A percentile compares a stretch with the other conserved stretches of the same genome.
phyloP scores from a whole-genome alignment of 2,113 vertebrate species.

The Engraulis encrasicolus region DNA sequence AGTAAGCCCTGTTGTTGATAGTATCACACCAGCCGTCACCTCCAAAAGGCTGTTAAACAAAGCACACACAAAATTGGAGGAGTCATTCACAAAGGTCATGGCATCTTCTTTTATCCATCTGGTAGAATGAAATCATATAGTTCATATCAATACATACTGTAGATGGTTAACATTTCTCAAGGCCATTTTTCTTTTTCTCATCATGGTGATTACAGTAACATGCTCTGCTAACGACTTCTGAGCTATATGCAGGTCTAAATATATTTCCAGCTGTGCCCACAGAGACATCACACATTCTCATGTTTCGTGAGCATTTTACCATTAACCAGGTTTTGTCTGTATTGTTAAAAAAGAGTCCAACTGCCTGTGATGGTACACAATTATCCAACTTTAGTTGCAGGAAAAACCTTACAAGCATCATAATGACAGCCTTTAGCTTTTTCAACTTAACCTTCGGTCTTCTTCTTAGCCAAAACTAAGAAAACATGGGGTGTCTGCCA shows the following conservation, averaged over 20 bases:
- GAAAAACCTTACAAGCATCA: slow-evolving; percentile 47
- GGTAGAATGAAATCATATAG: neutral
- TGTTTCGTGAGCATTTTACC: neutral
- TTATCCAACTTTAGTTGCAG: slow-evolving; percentile 58
- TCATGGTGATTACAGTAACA: neutral
- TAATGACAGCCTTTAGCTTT: slow-evolving; percentile 59
- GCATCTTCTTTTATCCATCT: neutral
- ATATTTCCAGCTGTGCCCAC: neutral
- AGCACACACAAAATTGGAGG: neutral
- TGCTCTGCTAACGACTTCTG: neutral
- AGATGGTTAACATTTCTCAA: too few species aligned
- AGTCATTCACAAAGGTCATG: neutral
- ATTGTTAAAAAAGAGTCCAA: neutral
- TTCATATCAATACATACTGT: too few species aligned
- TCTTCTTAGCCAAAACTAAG: slow-evolving; percentile 57
- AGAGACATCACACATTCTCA: neutral
- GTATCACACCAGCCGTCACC: slow-evolving; percentile 98
- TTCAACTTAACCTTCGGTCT: slow-evolving; percentile 58
- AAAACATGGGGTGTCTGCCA: slow-evolving; percentile 61
- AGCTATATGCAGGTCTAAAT: neutral
- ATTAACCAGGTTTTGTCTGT: neutral
- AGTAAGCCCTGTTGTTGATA: slow-evolving; percentile 96
- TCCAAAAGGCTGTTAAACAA: slow-evolving; percentile 84
- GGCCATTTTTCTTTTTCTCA: too few species aligned
- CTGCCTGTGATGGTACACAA: slow-evolving; percentile 38